Evolutionary conservation across 2,113 vertebrate species (phyloP), one percentile per base, ranked within the genome.

Genomic region (Rhea americana): DNA sequence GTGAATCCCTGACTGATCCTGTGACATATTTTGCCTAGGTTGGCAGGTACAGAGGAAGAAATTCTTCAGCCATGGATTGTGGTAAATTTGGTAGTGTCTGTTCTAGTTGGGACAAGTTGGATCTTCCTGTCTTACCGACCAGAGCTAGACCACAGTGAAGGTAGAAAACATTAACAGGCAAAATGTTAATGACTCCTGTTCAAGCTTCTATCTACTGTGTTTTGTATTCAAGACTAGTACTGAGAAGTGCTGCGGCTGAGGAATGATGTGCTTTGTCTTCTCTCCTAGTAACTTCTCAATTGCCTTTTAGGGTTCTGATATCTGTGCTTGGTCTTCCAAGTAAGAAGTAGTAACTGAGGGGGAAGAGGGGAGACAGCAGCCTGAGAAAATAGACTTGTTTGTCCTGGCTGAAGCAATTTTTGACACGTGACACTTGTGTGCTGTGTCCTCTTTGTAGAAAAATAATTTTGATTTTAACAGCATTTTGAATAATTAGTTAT

Each of bases 41-140:
- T 70, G 5, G 94, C 98, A 18, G 98, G 97, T 55, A 96, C 94
- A 8, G 98, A 99, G 92, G 95, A 97, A 65, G 98, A 98, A 87
- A 95, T 98, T 84, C 98, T 99, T 72, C 97, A 98, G 90, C 98
- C 99, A 0, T 99, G 99, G 99, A 96, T 99, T 81, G 98, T 98
- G 53, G 97, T 99, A 78, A 99, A 99, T 96, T 98, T 99, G 45
- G 98, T 99, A 80, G 98, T 99, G 82, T 98, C 99, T 13, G 93
- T 99, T 94, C 96, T 99, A 78, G 99, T 98, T 89, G 98, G 98
- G 24, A 87, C 99, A 84, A 98, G 99, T 86, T 99, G 99, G 99
- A 95, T 99, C 77, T 98, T 99, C 91, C 95, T 99, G 50, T 98
- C 98, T 74, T 98, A 96, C 5, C 97, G 97, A n/a, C 98, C 99